Evolutionary conservation across 2,797 vertebrate genomes (phyloP).

Genomic region (Micrastur ruficollis): DNA sequence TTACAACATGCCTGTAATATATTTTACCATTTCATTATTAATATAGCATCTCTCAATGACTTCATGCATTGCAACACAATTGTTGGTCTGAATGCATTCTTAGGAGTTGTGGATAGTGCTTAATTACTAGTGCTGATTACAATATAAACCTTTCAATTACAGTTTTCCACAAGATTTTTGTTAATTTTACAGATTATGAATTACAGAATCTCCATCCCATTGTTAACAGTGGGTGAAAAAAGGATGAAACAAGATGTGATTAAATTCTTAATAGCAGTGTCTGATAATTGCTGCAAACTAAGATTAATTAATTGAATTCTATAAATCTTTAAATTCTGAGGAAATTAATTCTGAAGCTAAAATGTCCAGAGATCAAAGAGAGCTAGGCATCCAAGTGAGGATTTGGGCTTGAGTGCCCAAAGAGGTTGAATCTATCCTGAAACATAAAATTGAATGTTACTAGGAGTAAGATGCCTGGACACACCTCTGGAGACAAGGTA

Average conservation of each 20-base stretch:
- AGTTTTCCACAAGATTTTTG: background rate
- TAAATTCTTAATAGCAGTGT: background rate
- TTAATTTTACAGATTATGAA: background rate
- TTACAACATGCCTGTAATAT: background rate
- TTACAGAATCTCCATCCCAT: background rate
- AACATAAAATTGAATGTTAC: background rate
- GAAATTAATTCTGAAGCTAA: background rate
- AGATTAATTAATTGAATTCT: background rate
- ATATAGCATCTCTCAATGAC: background rate
- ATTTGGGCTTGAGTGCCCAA: background rate
- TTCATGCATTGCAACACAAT: background rate
- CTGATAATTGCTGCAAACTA: background rate
- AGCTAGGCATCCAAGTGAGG: rapidly evolving
- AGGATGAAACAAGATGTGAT: background rate
- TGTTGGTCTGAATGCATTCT: background rate
- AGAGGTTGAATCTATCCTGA: background rate
- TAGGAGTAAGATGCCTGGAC: background rate
- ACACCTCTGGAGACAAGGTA: background rate
- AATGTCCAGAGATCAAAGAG: background rate
- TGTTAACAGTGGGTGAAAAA: background rate
- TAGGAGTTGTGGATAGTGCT: background rate
- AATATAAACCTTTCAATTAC: background rate
- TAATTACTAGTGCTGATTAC: background rate
- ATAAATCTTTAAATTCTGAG: background rate
- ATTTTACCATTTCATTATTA: background rate